These are phyloP conservation scores for Drosophila persimilis DNA, from an alignment of 1,140 invertebrate species.

Conservation along the genomic window DNA sequence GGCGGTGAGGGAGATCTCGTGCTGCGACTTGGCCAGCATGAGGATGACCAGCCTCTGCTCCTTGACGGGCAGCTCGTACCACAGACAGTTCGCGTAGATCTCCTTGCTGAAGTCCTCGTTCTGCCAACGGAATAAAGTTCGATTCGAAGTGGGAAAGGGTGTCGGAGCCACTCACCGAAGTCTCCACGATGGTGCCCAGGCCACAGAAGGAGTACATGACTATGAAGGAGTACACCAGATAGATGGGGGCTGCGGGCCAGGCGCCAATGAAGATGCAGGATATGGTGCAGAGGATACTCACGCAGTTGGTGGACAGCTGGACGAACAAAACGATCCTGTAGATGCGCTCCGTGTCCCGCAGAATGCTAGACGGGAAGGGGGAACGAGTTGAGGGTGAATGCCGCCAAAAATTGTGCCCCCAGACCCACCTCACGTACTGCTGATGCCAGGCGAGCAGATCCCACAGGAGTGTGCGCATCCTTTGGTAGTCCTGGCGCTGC, in stretches of 20 bases:
- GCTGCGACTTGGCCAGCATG: slow-evolving; percentile 66
- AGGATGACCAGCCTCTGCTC: slow-evolving; percentile 58
- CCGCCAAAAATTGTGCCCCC: accelerated
- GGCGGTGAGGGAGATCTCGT: slow-evolving; percentile 46
- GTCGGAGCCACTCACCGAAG: slow-evolving; percentile 26
- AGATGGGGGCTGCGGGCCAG: slow-evolving; percentile 59
- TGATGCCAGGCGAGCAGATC: slow-evolving; percentile 62
- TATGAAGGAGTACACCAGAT: slow-evolving; percentile 42
- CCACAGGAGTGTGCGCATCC: slow-evolving; percentile 12
- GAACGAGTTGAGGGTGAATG: no score
- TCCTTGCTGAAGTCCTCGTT: slow-evolving; percentile 40
- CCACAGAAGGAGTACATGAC: slow-evolving; percentile 53
- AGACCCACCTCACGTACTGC: slow-evolving; percentile 40
- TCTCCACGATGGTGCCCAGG: slow-evolving; percentile 58
- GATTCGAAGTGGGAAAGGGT: background rate
- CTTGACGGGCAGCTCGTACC: slow-evolving; percentile 55
- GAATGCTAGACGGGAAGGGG: slow-evolving; percentile 20
- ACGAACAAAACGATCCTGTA: slow-evolving; percentile 54
- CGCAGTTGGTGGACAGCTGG: slow-evolving; percentile 34
- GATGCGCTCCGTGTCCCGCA: slow-evolving; percentile 42
- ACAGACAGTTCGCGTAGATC: slow-evolving; percentile 57
- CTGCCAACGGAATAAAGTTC: slow-evolving; percentile 11
- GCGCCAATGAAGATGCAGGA: slow-evolving; percentile 54
- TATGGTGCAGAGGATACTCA: slow-evolving; percentile 54
- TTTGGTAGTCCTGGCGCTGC: background rate